Conservation (phyloP, 2,113 vertebrate species). For the Heteronetta atricapilla region DNA sequence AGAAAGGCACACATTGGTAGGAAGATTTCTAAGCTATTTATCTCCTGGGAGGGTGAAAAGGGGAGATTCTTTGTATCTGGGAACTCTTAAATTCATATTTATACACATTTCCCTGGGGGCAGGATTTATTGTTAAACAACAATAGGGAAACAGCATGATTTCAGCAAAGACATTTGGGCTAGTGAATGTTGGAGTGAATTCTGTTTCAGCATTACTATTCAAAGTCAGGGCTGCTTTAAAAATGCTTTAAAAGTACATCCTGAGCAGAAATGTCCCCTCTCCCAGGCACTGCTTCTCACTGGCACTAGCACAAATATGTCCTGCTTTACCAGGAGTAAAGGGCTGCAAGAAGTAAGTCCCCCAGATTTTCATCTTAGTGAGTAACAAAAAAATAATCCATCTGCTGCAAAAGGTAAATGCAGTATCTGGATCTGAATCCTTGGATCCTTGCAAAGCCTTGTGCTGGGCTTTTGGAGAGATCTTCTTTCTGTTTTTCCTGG, state of each 20-base stretch:
- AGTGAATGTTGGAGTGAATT: constrained; percentile 53
- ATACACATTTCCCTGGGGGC: background rate
- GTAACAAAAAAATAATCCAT: background rate
- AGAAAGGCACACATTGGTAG: background rate
- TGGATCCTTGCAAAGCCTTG: background rate
- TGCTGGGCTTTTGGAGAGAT: background rate
- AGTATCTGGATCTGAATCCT: background rate
- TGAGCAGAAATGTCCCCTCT: background rate
- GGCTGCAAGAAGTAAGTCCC: accelerated
- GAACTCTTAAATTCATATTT: constrained; percentile 68
- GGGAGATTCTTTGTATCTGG: constrained; percentile 67
- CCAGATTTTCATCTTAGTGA: background rate
- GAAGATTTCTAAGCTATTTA: constrained; percentile 19
- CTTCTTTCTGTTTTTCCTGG: background rate
- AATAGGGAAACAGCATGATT: constrained; percentile 65
- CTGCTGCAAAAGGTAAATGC: background rate
- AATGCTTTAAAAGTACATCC: constrained; percentile 50
- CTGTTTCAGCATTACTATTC: background rate
- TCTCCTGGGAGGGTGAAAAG: background rate
- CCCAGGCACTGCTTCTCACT: background rate
- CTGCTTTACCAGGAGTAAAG: background rate
- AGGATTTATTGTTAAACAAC: constrained; percentile 68
- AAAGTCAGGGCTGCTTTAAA: constrained; percentile 14
- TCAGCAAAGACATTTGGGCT: constrained; percentile 28
- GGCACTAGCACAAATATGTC: background rate